phyloP scores from a whole-genome alignment of 2,113 vertebrate species.

The Helogale parvula region DNA sequence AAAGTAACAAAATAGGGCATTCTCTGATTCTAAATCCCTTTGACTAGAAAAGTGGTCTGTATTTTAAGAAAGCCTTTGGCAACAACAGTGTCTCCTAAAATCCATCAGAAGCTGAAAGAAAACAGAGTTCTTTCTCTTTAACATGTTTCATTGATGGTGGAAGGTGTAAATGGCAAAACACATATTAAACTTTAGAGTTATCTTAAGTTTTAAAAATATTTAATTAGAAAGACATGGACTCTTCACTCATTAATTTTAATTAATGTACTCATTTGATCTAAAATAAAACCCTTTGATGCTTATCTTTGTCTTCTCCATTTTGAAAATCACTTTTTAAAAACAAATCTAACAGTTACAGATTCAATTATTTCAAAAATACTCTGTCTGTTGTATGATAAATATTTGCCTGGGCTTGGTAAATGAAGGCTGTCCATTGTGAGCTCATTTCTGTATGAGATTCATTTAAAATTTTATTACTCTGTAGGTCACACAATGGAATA shows the following conservation, averaged over 20 bases:
- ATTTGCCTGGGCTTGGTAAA: background rate
- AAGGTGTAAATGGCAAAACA: background rate
- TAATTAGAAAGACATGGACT: background rate
- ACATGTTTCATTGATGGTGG: background rate
- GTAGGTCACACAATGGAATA: background rate
- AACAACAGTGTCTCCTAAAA: background rate
- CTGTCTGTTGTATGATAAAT: background rate
- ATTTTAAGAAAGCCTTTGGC: background rate
- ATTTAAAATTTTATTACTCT: background rate
- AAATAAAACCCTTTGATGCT: background rate
- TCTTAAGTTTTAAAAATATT: background rate
- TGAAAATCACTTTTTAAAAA: background rate
- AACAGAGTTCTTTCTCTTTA: background rate
- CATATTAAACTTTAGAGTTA: background rate
- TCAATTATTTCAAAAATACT: background rate
- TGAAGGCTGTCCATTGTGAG: background rate
- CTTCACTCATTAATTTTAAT: background rate
- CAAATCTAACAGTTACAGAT: background rate
- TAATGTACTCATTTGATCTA: background rate
- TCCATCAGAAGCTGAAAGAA: background rate
- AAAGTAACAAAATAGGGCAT: background rate
- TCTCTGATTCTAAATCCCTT: background rate
- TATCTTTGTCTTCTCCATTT: slow-evolving; percentile 2
- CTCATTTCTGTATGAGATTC: background rate
- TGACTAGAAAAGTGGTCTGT: background rate